Percentiles rank a stretch among this genome's conserved stretches.
Evolutionary conservation across 2,888 invertebrate species (phyloP).

Genomic region (Resseliella maxima): DNA sequence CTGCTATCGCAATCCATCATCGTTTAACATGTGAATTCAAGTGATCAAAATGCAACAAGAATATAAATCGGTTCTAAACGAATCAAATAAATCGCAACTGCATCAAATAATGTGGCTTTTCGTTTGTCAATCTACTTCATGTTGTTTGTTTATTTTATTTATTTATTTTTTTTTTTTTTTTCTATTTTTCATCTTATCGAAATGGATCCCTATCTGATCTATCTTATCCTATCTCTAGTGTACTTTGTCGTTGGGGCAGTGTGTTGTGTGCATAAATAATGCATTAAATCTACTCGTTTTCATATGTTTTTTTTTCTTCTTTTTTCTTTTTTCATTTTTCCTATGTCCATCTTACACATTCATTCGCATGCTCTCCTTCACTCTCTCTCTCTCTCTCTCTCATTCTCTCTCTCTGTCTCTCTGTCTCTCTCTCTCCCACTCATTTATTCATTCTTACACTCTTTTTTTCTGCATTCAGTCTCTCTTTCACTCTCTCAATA

Average conservation of each 20-base stretch:
- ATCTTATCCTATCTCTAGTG: background rate
- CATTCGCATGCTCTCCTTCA: background rate
- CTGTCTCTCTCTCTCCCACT: background rate
- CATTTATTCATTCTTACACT: background rate
- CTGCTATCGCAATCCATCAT: too few relatives aligned
- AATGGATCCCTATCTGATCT: constrained; percentile 5
- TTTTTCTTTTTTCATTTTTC: background rate
- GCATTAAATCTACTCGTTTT: background rate
- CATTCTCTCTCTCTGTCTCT: background rate
- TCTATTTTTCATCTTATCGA: too few relatives aligned
- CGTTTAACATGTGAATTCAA: too few relatives aligned
- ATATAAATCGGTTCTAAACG: background rate
- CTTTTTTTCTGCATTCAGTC: background rate
- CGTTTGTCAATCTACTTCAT: background rate
- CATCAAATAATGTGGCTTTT: background rate
- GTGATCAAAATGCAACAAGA: background rate
- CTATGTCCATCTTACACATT: too few relatives aligned
- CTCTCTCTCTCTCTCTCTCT: constrained; percentile 3
- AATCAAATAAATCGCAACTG: background rate
- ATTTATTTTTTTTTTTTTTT: too few relatives aligned
- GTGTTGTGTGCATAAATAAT: constrained; percentile 17
- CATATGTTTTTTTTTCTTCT: background rate
- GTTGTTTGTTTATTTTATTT: too few relatives aligned
- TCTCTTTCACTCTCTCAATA: background rate
- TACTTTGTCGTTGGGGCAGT: background rate